These are phyloP conservation scores for Daptonema setosum DNA, from an alignment of 2,888 invertebrate species.

Conservation along the genomic window DNA sequence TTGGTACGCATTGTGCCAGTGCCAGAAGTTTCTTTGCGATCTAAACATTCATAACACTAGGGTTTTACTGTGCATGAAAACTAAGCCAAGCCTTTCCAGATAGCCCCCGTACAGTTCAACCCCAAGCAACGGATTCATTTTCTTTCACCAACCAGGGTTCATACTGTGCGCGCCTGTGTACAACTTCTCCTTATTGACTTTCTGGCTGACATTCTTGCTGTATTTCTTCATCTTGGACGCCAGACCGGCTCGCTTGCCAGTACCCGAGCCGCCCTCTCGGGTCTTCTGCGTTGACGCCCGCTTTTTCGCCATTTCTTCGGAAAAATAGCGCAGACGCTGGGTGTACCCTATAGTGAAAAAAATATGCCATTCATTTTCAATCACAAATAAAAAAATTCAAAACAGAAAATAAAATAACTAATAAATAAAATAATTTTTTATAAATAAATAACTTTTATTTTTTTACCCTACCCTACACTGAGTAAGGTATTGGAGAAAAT, in stretches of 20 bases:
- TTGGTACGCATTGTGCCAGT: constrained; percentile 69
- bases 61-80: background rate
- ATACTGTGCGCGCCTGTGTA: constrained; percentile 71
- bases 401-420: no score
- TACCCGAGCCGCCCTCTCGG: constrained; percentile 7
- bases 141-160: constrained; percentile 58
- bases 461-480: no score
- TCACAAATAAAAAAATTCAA: no score
- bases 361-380: no score
- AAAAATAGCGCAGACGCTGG: no score
- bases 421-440: no score
- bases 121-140: no score
- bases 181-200: constrained; percentile 40
- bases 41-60: constrained; percentile 10
- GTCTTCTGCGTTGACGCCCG: constrained; percentile 1
- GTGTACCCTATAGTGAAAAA: no score
- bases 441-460: no score
- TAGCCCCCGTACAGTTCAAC: no score
- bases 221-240: background rate
- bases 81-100: background rate
- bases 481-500: no score
- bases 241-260: constrained; percentile 9
- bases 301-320: background rate
- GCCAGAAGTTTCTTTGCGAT: constrained; percentile 51
- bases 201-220: constrained; percentile 9